phyloP scores from a whole-genome alignment of 2,888 invertebrate genomes.

The Diarsia mendica region DNA sequence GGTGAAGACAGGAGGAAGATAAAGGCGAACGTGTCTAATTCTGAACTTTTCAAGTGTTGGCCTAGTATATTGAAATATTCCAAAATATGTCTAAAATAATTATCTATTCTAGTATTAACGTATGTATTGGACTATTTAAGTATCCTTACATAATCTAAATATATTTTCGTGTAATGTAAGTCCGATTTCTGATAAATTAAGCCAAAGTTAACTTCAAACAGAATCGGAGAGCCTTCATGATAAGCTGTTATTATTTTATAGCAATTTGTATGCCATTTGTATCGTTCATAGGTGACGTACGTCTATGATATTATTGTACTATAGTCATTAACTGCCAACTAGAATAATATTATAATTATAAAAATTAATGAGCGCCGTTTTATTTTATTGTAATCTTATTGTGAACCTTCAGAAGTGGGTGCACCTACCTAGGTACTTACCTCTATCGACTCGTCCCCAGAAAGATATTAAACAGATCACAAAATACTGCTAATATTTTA shows the following conservation, averaged over 20 bases:
- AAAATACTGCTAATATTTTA: background rate
- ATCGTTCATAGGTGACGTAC: conserved; percentile 78
- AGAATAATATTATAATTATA: conserved; percentile 74
- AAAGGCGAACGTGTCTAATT: too few relatives aligned
- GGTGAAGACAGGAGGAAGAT: background rate
- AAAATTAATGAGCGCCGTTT: conserved; percentile 60
- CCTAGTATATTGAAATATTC: background rate
- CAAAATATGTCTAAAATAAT: too few relatives aligned
- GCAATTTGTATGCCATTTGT: conserved; percentile 83
- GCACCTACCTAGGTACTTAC: too few relatives aligned
- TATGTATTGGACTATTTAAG: too few relatives aligned
- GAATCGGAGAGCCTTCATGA: conserved; percentile 70
- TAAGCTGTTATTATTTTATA: conserved; percentile 75
- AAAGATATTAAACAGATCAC: background rate
- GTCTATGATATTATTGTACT: conserved; percentile 78
- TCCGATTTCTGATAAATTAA: conserved; percentile 75
- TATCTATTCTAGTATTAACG: too few relatives aligned
- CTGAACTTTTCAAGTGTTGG: background rate
- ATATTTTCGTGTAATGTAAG: conserved; percentile 55
- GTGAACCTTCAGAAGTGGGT: background rate
- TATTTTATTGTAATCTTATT: conserved; percentile 36
- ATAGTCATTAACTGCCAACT: conserved; percentile 87
- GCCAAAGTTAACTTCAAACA: conserved; percentile 80
- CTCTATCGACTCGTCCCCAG: background rate
- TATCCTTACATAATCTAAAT: conserved; percentile 50